Percentiles rank a stretch among this genome's conserved stretches.
Conservation (phyloP, 30 jellyfish, hydroid and myxozoan species). For the Sanderia malayensis region DNA sequence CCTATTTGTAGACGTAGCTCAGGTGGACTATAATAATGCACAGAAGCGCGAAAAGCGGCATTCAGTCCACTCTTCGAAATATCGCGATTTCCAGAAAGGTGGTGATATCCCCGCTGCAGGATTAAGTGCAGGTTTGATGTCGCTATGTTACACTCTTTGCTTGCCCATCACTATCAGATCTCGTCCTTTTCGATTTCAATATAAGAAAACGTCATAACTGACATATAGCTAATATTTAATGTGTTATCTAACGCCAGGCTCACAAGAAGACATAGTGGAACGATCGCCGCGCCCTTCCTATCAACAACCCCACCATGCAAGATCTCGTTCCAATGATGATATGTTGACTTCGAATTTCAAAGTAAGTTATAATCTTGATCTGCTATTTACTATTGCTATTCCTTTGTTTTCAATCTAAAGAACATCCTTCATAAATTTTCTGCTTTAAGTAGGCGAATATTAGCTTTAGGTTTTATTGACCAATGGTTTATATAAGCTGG, state of each 20-base stretch:
- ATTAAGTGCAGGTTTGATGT: conserved; percentile 34
- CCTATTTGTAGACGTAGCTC: no score
- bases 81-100: conserved; percentile 85
- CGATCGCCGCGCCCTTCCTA: no score
- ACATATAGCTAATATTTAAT: background rate
- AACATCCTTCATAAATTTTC: no score
- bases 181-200: background rate
- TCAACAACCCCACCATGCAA: no score
- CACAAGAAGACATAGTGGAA: background rate
- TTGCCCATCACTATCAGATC: background rate
- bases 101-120: conserved; percentile 92
- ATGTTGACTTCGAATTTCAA: background rate
- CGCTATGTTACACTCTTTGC: background rate
- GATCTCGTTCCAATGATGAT: conserved; percentile 2
- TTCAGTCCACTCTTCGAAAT: conserved; percentile 81
- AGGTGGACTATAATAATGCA: no score
- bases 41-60: conserved; percentile 77
- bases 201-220: background rate
- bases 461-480: no score
- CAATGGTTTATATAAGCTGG: no score
- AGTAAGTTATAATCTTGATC: background rate
- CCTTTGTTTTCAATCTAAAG: no score
- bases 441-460: no score
- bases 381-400: no score
- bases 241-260: background rate